Conservation (phyloP, 2,113 vertebrate genomes). For the Cephalopholis sonnerati region DNA sequence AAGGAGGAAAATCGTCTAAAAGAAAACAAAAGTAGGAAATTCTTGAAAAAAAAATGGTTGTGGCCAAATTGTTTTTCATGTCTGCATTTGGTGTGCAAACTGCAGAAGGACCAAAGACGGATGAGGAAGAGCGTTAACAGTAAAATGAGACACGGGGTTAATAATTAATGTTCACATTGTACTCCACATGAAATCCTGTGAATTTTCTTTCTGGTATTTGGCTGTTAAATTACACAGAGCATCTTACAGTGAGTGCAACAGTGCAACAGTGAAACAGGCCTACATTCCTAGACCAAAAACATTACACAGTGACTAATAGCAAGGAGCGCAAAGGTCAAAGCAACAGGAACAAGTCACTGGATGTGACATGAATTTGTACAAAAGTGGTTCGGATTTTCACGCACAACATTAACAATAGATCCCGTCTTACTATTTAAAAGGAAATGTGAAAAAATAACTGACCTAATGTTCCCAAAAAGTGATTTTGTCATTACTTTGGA, state of each 20-base stretch:
- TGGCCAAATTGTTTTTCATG: slow-evolving; percentile 63
- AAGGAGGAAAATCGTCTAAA: slow-evolving; percentile 67
- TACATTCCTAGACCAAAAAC: slow-evolving; percentile 73
- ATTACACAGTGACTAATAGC: slow-evolving; percentile 73
- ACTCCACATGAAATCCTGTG: background rate
- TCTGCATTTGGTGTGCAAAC: slow-evolving; percentile 50
- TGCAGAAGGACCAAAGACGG: slow-evolving; percentile 23
- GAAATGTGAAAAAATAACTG: slow-evolving; percentile 61
- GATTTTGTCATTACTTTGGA: slow-evolving; percentile 77
- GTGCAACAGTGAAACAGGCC: slow-evolving; percentile 50
- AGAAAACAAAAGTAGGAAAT: slow-evolving; percentile 78
- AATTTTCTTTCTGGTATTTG: slow-evolving; percentile 42
- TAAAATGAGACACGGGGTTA: slow-evolving; percentile 5
- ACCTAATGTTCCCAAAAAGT: slow-evolving; percentile 62
- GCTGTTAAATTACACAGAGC: slow-evolving; percentile 21
- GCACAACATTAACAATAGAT: slow-evolving; percentile 40
- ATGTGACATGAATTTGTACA: slow-evolving; percentile 59
- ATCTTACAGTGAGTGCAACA: slow-evolving; percentile 16
- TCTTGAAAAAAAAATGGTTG: slow-evolving; percentile 46
- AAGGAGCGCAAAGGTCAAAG: slow-evolving; percentile 73
- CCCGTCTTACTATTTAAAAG: slow-evolving; percentile 54
- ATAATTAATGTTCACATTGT: slow-evolving; percentile 24
- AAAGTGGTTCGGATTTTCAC: slow-evolving; percentile 45
- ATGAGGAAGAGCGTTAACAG: slow-evolving; percentile 29
- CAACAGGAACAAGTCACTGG: slow-evolving; percentile 74